Evolutionary conservation across 2,797 vertebrate genomes (phyloP), one percentile per base, ranked within the genome.

Genomic region (Dicrostonyx torquatus): DNA sequence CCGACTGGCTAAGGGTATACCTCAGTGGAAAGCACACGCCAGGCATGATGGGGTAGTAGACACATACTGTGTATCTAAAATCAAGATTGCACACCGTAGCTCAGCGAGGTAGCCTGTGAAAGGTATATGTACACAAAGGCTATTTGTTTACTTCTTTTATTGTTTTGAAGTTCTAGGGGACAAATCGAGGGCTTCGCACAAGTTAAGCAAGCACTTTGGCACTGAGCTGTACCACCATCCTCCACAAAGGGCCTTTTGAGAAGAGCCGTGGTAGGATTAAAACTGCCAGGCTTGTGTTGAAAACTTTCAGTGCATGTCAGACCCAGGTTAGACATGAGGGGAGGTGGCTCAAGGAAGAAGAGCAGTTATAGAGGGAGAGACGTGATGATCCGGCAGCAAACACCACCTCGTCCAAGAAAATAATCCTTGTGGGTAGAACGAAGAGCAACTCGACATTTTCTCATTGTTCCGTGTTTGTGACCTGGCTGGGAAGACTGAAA

Each of bases 231-330:
- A 70, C 34, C 80, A 45, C 8, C 8, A 2, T 10, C 58, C 86
- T 77, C 34, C 55, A 87, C 53, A 84, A 79, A 90, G 64, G 37
- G 18, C 90, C 87, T 91, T 95, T 87, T 87, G 60, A 75, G 92
- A 62, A 91, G 5, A 11, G 79, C 50, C 79, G n/a, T 55, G 48
- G n/a, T 17, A 31, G 53, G 13, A 78, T 22, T 88, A 31, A 77
- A 91, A 88, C 78, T 50, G 1, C 11, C 77, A 75, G 64, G 12
- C 70, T 62, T 79, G n/a, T 18, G 92, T 76, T 29, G 64, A 79
- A 82, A 93, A 68, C 80, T 75, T 87, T 89, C 79, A 11, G 29
- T 58, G 76, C 50, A 1, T 31, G 15, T 53, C 79, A 86, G 82
- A 60, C 82, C 50, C 60, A 8, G 68, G 2, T 62, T 20, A 84